Evolutionary conservation across 2,113 vertebrate species (phyloP), one percentile per base, ranked within the genome.

Genomic region (Cyprinodon variegatus): DNA sequence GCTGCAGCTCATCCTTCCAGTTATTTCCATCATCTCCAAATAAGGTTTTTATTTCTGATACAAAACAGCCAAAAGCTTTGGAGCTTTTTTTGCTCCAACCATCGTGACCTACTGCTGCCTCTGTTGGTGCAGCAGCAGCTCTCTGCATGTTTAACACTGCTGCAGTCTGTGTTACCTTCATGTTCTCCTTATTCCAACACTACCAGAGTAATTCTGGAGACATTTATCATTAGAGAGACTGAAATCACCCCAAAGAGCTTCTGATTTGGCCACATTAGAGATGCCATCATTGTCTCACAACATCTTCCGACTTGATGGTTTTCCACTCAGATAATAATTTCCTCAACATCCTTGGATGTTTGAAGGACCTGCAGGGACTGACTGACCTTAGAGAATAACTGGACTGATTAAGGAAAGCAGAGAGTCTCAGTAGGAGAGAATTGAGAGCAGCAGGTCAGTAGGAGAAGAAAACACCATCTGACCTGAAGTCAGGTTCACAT

Each of bases 251-350:
- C 29, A 1, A 65, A 74, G 40, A 79, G 72, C 5, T 74, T 88
- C 89, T 84, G 86, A 72, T 87, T 86, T 93, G 85, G 78, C 84
- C 86, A 80, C 81, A 88, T 93, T 53, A 53, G 53, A 11, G 11
- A 48, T 1, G 4, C 71, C 62, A 92, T 91, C 92, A 92, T 14
- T 81, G 89, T 88, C 90, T 88, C 70, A 80, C 65, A 70, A 87
- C 77, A 84, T 71, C 13, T 77, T 90, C 86, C 84, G 82, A 84
- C 83, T 61, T 92, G 93, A 94, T 93, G 87, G 88, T 89, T 93
- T 90, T 90, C 78, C 83, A n/a, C n/a, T n/a, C n/a, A 85, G 79
- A 90, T 91, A 87, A 92, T 91, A 83, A 82, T 86, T 91, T 90
- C 87, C 81, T 91, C 88, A 93, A 92, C 92, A 91, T 74, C 77